Conservation (phyloP, 2,888 invertebrate species). For the Ctenicera cuprea region DNA sequence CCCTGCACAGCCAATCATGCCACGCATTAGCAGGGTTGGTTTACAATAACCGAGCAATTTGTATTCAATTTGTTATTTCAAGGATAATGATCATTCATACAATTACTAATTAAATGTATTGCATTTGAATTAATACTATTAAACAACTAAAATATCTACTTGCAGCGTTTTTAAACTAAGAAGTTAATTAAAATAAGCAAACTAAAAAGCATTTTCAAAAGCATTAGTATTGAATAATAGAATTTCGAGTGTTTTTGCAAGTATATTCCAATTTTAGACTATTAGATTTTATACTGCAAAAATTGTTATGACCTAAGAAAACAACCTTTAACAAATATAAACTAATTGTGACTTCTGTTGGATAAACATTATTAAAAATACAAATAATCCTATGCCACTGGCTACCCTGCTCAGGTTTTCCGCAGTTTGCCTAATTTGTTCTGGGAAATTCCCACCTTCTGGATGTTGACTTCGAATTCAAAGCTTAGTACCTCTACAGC, state of each 20-base stretch:
- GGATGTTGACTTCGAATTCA: neutral
- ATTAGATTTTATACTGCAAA: too few relatives aligned
- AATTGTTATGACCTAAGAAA: too few relatives aligned
- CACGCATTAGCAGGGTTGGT: constrained; percentile 71
- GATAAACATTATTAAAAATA: too few relatives aligned
- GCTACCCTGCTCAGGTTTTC: too few relatives aligned
- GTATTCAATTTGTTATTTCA: constrained; percentile 24
- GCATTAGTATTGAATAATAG: neutral
- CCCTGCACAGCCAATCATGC: constrained; percentile 73
- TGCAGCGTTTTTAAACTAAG: neutral
- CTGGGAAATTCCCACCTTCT: constrained; percentile 15
- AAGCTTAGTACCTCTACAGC: constrained; percentile 5
- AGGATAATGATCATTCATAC: constrained; percentile 41
- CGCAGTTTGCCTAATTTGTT: neutral
- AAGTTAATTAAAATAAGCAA: neutral
- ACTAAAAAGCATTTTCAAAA: neutral
- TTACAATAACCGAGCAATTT: constrained; percentile 54
- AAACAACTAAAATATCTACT: constrained; percentile 26
- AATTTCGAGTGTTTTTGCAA: too few relatives aligned
- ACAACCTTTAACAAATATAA: too few relatives aligned
- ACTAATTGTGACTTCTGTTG: too few relatives aligned
- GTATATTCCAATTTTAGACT: too few relatives aligned
- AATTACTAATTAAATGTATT: constrained; percentile 1
- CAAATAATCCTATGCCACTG: too few relatives aligned
- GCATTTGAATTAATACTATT: neutral